Base-by-base conservation (phyloP, 2,797 vertebrate genomes). In the Phoeniculus purpureus region DNA sequence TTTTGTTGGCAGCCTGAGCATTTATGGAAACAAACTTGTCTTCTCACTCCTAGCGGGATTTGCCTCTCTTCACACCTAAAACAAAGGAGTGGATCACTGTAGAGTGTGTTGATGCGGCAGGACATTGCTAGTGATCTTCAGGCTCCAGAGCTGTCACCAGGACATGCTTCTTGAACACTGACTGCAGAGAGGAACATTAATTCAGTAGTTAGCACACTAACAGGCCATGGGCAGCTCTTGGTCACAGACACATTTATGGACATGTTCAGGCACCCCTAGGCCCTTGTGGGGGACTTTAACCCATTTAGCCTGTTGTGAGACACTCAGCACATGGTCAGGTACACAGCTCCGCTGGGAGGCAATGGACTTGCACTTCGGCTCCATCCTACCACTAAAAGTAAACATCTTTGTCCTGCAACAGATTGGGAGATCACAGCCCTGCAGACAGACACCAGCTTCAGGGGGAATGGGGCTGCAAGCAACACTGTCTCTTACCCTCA, bases 201-300 rank as follows among this genome's bases (percentile, higher is more conserved):
- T 26, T 70, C 56, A 32, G 20, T 16, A 64, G 6, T 20, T 40
- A 56, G 20, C 40, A 54, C 60, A 9, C 20, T 31, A 32, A 70
- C 19, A 79, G 52, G 25, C 21, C 54, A 27, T 3, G n/a, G 34
- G 58, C 64, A 92, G 22, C 31, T 79, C 43, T n/a, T 32, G 37
- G n/a, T 43, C 65, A 32, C 4, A 1, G 21, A 32, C 2, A 26
- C 15, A 2, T 32, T 43, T 26, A 19, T 1, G 50, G 54, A 16
- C 25, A 8, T 1, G 0, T 45, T 17, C 20, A 4, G 1, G 2
- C 9, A 64, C 61, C 1, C 37, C 0, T 43, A 72, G 21, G 29
- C 18, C 22, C 27, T 62, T 0, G 0, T 54, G 40, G 40, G 19
- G 47, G 22, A 32, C 40, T 64, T n/a, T 7, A 31, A 82, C 25